Conservation (phyloP, 2,797 vertebrate species). For the Spondyliosoma cantharus region DNA sequence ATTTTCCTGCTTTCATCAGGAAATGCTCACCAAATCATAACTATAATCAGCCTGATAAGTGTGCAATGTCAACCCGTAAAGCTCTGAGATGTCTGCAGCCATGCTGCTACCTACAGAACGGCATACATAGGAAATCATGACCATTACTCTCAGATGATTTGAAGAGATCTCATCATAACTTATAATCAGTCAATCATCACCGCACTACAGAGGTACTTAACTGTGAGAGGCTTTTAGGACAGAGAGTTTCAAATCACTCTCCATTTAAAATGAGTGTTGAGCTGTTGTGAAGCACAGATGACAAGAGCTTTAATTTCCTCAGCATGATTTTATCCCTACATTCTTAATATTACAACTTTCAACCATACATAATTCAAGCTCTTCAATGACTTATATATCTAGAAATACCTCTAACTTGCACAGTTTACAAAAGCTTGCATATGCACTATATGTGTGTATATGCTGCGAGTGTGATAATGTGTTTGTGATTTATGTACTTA, state of each 20-base stretch:
- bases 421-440: not conserved
- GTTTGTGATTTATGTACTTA: slow-evolving; percentile 59
- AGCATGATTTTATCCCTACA: not conserved
- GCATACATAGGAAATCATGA: not conserved
- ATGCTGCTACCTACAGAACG: not conserved
- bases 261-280: not conserved
- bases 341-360: not conserved
- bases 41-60: not conserved
- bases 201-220: not conserved
- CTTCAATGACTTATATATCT: not conserved
- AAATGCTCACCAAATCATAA: not conserved
- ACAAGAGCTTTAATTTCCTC: not conserved
- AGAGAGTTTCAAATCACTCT: not conserved
- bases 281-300: not conserved
- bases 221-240: not conserved
- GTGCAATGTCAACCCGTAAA: not conserved
- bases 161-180: not conserved
- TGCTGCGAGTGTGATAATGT: not conserved
- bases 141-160: not conserved
- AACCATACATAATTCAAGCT: not conserved
- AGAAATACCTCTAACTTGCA: not conserved
- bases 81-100: not conserved
- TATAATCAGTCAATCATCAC: not conserved
- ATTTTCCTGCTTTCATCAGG: not conserved
- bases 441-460: not conserved